Percentiles rank a stretch among this genome's conserved stretches.
phyloP scores from a whole-genome alignment of 2,113 vertebrate genomes.

The Pollimyrus isidori region DNA sequence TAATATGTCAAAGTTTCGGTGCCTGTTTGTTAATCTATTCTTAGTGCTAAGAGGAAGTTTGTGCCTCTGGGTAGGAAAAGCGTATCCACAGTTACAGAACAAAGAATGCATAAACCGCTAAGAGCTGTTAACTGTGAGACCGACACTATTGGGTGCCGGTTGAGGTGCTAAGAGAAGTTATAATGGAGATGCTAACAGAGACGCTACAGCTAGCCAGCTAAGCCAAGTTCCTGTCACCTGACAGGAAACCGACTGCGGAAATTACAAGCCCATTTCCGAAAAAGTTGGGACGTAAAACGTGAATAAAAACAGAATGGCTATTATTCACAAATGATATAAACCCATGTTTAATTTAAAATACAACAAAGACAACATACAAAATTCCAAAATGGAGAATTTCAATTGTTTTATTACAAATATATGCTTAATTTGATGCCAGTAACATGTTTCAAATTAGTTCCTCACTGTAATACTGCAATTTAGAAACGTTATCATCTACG shows the following conservation, averaged over 20 bases:
- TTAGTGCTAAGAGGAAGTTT: background rate
- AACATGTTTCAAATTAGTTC: background rate
- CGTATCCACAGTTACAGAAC: background rate
- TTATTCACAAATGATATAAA: background rate
- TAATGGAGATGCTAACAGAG: background rate
- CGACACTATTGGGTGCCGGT: background rate
- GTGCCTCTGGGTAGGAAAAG: background rate
- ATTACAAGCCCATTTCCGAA: background rate
- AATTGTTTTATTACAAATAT: background rate
- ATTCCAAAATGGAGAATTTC: background rate
- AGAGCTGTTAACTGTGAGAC: background rate
- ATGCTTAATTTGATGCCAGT: background rate
- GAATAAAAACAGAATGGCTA: background rate
- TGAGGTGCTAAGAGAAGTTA: background rate
- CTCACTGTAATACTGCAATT: no score
- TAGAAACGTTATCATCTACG: no score
- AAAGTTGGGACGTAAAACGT: background rate
- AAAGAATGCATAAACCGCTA: no score
- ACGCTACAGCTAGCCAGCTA: background rate
- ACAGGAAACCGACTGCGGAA: background rate
- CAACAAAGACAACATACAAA: background rate
- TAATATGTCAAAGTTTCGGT: background rate
- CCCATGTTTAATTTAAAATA: background rate
- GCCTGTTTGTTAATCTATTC: background rate
- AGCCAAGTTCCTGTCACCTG: background rate